These are phyloP conservation scores for Eleginops maclovinus DNA, from an alignment of 2,113 vertebrate genomes.

Conservation along the genomic window DNA sequence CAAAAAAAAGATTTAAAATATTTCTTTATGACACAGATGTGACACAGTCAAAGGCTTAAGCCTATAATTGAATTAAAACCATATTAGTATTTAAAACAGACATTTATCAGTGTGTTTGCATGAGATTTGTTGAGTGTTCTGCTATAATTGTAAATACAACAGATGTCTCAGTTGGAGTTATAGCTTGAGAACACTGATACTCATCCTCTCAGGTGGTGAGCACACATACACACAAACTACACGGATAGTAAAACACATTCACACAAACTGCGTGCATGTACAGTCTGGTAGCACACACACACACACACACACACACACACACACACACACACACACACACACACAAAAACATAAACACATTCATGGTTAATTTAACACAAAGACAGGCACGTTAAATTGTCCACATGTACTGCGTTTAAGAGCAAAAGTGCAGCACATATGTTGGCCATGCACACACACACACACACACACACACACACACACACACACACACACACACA, in stretches of 20 bases:
- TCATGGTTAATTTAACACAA: neutral
- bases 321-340: neutral
- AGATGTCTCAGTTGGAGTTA: conserved; percentile 22
- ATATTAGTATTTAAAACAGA: neutral
- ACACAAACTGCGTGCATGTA: neutral
- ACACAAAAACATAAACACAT: conserved; percentile 4
- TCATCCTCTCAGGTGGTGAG: conserved; percentile 39
- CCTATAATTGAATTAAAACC: neutral
- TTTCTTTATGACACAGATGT: neutral
- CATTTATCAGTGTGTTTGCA: conserved; percentile 17
- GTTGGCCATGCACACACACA: conserved; percentile 17
- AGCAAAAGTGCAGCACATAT: conserved; percentile 20
- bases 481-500: no score
- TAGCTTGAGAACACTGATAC: conserved; percentile 23
- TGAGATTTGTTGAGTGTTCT: conserved; percentile 39
- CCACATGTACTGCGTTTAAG: neutral
- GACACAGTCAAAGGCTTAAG: neutral
- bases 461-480: no score
- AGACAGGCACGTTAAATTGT: neutral
- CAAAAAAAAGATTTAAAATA: neutral
- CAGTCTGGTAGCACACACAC: neutral
- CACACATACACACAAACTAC: conserved; percentile 15
- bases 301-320: neutral
- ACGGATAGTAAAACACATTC: neutral
- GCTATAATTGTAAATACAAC: conserved; percentile 8